Conservation (phyloP, 2,797 vertebrate species). For the Falco columbarius region DNA sequence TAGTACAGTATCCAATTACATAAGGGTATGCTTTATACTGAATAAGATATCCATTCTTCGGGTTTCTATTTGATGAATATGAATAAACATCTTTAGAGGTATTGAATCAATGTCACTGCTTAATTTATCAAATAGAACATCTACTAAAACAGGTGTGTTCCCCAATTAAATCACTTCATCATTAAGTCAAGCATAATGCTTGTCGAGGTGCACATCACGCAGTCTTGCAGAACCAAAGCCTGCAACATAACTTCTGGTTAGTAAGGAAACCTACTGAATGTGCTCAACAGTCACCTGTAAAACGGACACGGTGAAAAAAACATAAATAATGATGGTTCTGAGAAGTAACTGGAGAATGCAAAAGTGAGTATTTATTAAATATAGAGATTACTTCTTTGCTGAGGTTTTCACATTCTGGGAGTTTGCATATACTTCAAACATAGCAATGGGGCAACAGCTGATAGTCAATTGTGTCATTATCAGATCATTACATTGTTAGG, state of each 20-base stretch:
- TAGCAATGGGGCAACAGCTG: neutral
- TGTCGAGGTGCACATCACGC: neutral
- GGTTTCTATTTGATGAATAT: neutral
- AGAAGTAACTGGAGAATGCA: neutral
- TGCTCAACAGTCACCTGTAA: neutral
- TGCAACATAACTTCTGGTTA: neutral
- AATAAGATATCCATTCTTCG: neutral
- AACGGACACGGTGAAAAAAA: neutral
- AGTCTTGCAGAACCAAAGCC: neutral
- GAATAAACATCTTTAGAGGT: neutral
- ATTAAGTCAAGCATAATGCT: neutral
- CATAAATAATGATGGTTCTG: neutral
- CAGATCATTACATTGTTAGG: neutral
- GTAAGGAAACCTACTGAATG: neutral
- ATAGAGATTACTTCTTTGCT: neutral
- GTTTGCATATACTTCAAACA: neutral
- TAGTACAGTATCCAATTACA: neutral
- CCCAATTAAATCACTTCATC: constrained; percentile 3
- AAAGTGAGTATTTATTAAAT: neutral
- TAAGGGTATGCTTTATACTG: neutral
- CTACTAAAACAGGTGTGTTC: constrained; percentile 16
- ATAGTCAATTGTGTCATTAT: neutral
- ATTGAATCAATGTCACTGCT: constrained; percentile 41
- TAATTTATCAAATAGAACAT: constrained; percentile 29
- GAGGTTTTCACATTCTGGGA: neutral